Base-by-base conservation (phyloP, 2,888 invertebrate genomes). In the Elegia similella region DNA sequence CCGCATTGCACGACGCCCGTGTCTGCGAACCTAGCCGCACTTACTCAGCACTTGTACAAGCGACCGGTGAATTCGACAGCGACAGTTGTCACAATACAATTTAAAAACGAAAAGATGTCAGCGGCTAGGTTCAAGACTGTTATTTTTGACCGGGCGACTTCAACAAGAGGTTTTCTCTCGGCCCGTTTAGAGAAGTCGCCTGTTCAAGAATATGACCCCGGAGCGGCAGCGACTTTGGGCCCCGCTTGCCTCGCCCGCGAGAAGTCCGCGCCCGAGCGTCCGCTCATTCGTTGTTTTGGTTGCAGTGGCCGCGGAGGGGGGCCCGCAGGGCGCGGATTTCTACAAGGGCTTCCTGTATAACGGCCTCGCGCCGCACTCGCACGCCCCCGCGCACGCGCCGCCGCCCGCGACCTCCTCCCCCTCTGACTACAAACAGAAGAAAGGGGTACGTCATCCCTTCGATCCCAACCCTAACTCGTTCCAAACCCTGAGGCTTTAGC, bases 301-400 rank as follows among this genome's bases (percentile, higher is more conserved):
- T 95, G 92, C 95, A 95, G 95, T 95, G 95, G 95, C 95, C 93
- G 95, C 95, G 92, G 95, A 95, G 93, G 94, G 95, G 92, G 93
- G 94, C 92, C 93, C 95, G 94, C 94, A 95, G 94, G 94, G 94
- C 93, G 94, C 94, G 94, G 96, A 96, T 94, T 95, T 94, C 95
- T 96, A 94, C 96, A 96, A 96, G 95, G 94, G 93, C 94, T 94
- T 93, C 94, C 93, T 93, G 93, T 95, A 93, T 95, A 95, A 94
- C 93, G 94, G 94, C 92, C 88, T 84, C 77, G 76, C 82, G 78
- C 60, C 78, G 68, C 79, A 78, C 82, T 72, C 79, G 74, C 80
- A 73, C 74, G 47, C 66, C 58, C 64, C 62, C 60, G 60, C 61
- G 60, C 66, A 55, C 58, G 65, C 73, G 66, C 70, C 69, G 68